Base-by-base conservation (phyloP, 2,797 vertebrate species). In the Etheostoma perlongum region DNA sequence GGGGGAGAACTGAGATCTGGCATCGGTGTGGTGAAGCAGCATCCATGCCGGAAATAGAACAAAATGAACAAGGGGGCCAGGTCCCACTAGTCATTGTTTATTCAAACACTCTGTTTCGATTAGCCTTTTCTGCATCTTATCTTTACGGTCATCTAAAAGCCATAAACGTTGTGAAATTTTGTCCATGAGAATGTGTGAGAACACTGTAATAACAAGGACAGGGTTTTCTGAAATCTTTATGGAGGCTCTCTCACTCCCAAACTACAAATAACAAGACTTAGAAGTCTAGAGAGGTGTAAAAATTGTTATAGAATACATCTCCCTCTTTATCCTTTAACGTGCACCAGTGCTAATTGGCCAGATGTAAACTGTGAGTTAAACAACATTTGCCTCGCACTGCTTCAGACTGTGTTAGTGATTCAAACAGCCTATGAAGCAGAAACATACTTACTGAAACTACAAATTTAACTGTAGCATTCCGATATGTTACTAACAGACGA, bases 261-360 rank as follows among this genome's bases (percentile, higher is more conserved):
- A 40, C 55, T 54, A 60, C 11, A 76, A 59, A 71, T 42, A 74
- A 49, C 47, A 51, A 77, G 54, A 42, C 15, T 49, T 59, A 25
- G n/a, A 73, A 59, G 16, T 72, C 54, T 46, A 47, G 23, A 54
- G 25, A 49, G 53, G 58, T 51, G 68, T 64, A 53, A 74, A 71
- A 72, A 74, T n/a, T 55, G 2, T 21, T 60, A 80, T 72, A 25
- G 36, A 46, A 72, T 46, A 60, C 12, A 61, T 76, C 52, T 75
- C 21, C 33, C 49, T 0, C 6, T 66, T 54, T 36, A 33, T 82
- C 42, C 30, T 73, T 61, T 60, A 59, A 47, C 21, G 6, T 25
- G 60, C 30, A 62, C 27, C 7, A 15, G 42, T 67, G 72, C 78
- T 84, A 84, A 91, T 79, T 87, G 74, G 47, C 67, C 81, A 88